phyloP scores from a whole-genome alignment of 1,140 invertebrate genomes.

The Neodiprion fabricii region DNA sequence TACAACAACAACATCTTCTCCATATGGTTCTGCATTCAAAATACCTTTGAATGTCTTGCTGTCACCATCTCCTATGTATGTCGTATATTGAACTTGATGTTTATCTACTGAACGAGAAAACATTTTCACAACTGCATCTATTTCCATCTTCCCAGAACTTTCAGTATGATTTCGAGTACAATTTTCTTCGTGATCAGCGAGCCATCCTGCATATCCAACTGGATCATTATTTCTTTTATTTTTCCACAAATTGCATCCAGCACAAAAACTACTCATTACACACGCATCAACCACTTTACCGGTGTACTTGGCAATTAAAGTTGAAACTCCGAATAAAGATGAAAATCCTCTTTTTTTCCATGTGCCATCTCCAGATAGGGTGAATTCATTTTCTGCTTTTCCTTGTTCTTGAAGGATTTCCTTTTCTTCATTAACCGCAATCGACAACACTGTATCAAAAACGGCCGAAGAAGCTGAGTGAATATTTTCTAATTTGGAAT shows the following conservation, averaged over 20 bases:
- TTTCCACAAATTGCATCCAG: slow-evolving; percentile 25
- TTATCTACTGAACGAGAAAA: slow-evolving; percentile 11
- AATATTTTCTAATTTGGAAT: too few species aligned
- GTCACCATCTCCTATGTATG: slow-evolving; percentile 18
- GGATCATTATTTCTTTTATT: slow-evolving; percentile 22
- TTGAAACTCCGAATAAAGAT: slow-evolving; percentile 30
- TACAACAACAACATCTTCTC: slow-evolving; percentile 21
- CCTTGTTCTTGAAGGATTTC: neutral
- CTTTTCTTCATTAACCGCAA: too few species aligned
- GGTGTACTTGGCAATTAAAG: slow-evolving; percentile 30
- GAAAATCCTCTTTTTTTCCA: slow-evolving; percentile 33
- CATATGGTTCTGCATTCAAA: slow-evolving; percentile 23
- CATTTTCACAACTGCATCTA: slow-evolving; percentile 13
- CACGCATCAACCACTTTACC: slow-evolving; percentile 30
- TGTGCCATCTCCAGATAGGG: slow-evolving; percentile 27
- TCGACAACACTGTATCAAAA: too few species aligned
- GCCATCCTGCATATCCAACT: slow-evolving; percentile 22
- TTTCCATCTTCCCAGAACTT: slow-evolving; percentile 29
- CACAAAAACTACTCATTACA: slow-evolving; percentile 28
- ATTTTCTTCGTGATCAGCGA: slow-evolving; percentile 17
- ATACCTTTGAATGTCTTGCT: slow-evolving; percentile 22
- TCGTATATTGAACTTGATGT: slow-evolving; percentile 19
- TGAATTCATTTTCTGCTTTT: slow-evolving; percentile 26
- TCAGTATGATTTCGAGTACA: slow-evolving; percentile 26
- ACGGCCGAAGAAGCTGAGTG: too few species aligned